These are phyloP conservation scores for Laspeyria flexula DNA, from an alignment of 2,888 invertebrate species.

Conservation along the genomic window DNA sequence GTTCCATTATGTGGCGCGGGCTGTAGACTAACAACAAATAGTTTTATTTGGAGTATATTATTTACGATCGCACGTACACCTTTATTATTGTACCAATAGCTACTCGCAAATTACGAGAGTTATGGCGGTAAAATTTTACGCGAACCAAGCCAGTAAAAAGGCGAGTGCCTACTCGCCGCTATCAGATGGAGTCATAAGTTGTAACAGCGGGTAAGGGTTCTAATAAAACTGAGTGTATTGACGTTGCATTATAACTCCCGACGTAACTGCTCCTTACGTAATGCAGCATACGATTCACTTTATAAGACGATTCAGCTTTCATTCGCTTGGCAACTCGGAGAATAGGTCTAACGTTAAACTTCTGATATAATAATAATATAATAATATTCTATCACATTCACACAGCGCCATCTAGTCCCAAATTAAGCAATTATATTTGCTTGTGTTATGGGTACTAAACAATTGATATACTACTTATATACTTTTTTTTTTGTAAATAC, in stretches of 20 bases:
- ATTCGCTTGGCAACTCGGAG: background rate
- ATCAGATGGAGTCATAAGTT: constrained; percentile 1
- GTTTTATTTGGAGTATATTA: background rate
- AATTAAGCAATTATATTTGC: no score
- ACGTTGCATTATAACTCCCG: constrained; percentile 28
- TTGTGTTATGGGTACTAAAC: no score
- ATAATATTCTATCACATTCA: no score
- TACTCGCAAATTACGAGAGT: constrained; percentile 2
- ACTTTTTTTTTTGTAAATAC: no score
- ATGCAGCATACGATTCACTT: background rate
- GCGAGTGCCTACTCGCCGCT: background rate
- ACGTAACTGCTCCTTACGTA: constrained; percentile 6
- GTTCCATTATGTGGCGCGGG: no score
- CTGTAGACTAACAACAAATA: background rate
- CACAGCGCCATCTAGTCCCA: no score
- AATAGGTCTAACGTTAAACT: no score
- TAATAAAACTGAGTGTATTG: constrained; percentile 33
- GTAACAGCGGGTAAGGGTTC: constrained; percentile 3
- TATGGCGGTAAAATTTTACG: constrained; percentile 4
- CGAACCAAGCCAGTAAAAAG: constrained; percentile 3
- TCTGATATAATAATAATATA: no score
- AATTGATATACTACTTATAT: no score
- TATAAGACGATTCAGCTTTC: background rate
- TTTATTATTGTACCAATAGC: constrained; percentile 1
- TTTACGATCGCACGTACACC: background rate